These are phyloP conservation scores for Phaethon lepturus DNA, from an alignment of 2,113 vertebrate species.

Conservation along the genomic window DNA sequence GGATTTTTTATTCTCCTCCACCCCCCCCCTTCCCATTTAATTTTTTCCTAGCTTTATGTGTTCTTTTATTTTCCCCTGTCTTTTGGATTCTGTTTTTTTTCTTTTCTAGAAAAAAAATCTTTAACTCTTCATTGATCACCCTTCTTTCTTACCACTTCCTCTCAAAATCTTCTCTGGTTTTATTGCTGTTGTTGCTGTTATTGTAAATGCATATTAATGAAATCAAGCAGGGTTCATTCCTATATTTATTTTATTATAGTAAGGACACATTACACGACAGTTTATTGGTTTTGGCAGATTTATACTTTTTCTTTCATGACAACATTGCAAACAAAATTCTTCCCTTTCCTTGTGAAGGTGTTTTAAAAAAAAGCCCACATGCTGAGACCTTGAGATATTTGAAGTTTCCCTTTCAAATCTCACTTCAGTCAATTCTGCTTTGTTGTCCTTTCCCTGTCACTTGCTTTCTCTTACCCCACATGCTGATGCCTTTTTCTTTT, in stretches of 20 bases:
- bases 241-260: background rate
- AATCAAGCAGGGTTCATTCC: background rate
- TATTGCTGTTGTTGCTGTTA: background rate
- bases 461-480: background rate
- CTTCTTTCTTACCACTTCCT: background rate
- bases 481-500: background rate
- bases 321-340: background rate
- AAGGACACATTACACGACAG: background rate
- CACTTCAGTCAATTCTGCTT: background rate
- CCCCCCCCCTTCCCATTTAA: background rate
- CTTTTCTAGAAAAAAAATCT: background rate
- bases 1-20: background rate
- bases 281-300: background rate
- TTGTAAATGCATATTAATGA: background rate
- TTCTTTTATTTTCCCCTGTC: background rate
- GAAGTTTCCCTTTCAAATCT: background rate
- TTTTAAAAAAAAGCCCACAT: background rate
- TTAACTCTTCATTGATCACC: background rate
- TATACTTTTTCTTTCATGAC: background rate
- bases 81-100: background rate
- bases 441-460: background rate
- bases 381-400: background rate
- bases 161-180: background rate
- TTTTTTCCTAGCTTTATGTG: background rate
- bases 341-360: background rate